A percentile compares a stretch with the other conserved stretches of the same genome.
Conservation (phyloP, 2,888 invertebrate species). For the Ceratothoa steindachneri region DNA sequence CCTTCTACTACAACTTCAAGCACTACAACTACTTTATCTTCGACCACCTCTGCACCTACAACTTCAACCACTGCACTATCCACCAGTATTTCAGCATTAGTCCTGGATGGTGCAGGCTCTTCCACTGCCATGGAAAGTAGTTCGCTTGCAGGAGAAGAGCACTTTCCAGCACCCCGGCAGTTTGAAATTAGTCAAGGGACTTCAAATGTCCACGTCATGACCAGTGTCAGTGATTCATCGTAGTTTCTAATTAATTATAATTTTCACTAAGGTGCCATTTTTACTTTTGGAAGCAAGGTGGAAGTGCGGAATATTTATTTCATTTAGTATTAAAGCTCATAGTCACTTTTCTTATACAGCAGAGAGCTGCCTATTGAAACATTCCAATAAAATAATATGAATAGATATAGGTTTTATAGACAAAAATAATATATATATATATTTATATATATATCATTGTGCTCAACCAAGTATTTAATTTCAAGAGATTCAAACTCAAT, state of each 20-base stretch:
- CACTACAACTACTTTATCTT: neutral
- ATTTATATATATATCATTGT: neutral
- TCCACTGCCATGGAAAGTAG: too few species aligned
- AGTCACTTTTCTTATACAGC: too few species aligned
- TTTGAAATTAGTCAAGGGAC: neutral
- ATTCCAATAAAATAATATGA: too few species aligned
- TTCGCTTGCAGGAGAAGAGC: too few species aligned
- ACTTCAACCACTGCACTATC: neutral
- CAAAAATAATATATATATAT: neutral
- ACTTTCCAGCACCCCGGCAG: too few species aligned
- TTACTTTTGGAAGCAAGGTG: neutral
- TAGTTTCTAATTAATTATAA: neutral
- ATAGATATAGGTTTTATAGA: too few species aligned
- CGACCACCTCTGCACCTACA: neutral
- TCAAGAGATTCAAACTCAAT: neutral
- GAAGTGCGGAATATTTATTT: too few species aligned
- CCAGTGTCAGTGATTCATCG: neutral
- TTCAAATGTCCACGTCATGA: neutral
- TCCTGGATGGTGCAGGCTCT: too few species aligned
- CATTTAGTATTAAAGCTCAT: too few species aligned
- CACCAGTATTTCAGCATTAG: neutral
- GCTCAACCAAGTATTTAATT: neutral
- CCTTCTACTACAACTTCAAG: slow-evolving; percentile 17
- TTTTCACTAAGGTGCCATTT: neutral
- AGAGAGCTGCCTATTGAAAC: too few species aligned